Evolutionary conservation across 2,888 invertebrate species (phyloP).

Genomic region (Napeogenes sylphis): DNA sequence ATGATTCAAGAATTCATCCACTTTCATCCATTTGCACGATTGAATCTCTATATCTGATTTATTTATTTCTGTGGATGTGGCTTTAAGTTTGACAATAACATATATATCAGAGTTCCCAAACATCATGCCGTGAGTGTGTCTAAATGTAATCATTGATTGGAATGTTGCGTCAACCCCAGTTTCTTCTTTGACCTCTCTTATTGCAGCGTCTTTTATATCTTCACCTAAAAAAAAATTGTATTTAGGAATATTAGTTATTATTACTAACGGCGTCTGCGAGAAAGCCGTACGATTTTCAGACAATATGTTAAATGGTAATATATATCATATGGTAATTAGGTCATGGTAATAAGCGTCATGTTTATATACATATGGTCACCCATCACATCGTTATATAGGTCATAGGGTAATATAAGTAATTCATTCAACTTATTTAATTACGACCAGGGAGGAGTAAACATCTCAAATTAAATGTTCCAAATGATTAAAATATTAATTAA

Average conservation of each 20-base stretch:
- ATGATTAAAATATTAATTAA: neutral
- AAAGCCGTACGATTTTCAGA: no score
- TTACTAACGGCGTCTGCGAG: no score
- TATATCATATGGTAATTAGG: no score
- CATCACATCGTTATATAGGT: no score
- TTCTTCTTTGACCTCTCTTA: slow-evolving; percentile 93
- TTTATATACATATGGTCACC: no score
- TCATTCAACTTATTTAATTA: no score
- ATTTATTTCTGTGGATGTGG: slow-evolving; percentile 79
- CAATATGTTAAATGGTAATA: no score
- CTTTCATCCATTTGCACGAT: slow-evolving; percentile 89
- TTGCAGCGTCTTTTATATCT: slow-evolving; percentile 87
- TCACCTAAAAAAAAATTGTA: slow-evolving; percentile 78
- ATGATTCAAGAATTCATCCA: slow-evolving; percentile 83
- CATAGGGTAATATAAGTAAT: no score
- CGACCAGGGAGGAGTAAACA: no score
- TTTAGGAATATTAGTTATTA: neutral
- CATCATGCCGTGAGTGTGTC: slow-evolving; percentile 86
- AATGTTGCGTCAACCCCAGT: slow-evolving; percentile 89
- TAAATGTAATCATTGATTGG: slow-evolving; percentile 84
- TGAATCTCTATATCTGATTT: slow-evolving; percentile 88
- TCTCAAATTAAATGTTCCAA: no score
- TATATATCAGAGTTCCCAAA: slow-evolving; percentile 94
- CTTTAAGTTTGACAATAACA: slow-evolving; percentile 84
- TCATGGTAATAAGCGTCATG: no score